Base-by-base conservation (phyloP, 2,113 vertebrate genomes). In the Gadus chalcogrammus region DNA sequence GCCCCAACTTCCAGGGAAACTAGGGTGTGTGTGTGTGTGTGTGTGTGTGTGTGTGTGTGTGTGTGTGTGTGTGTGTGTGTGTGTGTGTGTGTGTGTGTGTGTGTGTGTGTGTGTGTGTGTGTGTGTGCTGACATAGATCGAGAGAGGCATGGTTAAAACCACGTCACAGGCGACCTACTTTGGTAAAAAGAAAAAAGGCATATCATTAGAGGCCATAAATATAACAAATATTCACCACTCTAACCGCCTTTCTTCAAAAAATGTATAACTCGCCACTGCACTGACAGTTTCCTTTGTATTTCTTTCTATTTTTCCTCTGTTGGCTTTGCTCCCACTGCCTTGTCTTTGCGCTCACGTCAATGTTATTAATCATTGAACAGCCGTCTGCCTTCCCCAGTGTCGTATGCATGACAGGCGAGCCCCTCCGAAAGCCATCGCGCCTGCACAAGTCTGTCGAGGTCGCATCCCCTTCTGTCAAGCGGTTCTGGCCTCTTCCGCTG, bases 1-100 rank as follows among this genome's bases (percentile, higher is more conserved):
- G 15, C 52, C 52, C 56, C 22, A 67, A 72, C 68, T 67, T 68
- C 64, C 28, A 62, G 63, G 74, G 71, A 77, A 83, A 73, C 67
- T 72, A 69, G 76, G 71, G 84, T 63, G 71, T 81, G 78, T 76
- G 62, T 42, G 38, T 42, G 38, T 42, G 38, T 42, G 38, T 42
- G 38, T 42, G 38, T 42, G 38, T 42, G 38, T 42, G 38, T 42
- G 38, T 42, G 38, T 11, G 38, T 42, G 24, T 24, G 24, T 24
- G 24, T 24, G 24, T 24, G 24, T 24, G 24, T 24, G 24, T 24
- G 60, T 63, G 71, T 81, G 78, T 76, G 62, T 42, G 38, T 42
- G 38, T 42, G 38, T 42, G 38, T 42, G 38, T 42, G 38, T 42
- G 38, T 42, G 38, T 42, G 38, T 42, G 38, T 42, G 38, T 11